Evolutionary conservation across 37 sponge, comb jelly and placozoan genomes (phyloP).

Genomic region (Halichondria panicea): DNA sequence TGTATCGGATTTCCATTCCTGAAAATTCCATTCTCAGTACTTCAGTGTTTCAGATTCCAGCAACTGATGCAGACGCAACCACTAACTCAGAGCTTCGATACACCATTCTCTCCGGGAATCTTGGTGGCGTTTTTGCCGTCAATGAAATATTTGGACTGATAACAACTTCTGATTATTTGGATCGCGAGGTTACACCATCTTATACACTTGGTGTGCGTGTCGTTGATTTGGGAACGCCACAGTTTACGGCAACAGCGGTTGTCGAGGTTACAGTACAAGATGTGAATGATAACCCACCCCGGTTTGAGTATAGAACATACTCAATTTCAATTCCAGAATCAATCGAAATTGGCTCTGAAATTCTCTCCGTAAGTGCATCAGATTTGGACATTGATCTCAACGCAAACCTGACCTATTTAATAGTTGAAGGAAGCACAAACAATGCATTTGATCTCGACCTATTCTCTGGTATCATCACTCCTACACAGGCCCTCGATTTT

Average conservation of each 20-base stretch:
- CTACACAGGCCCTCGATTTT: constrained; percentile 14
- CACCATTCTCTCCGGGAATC: constrained; percentile 65
- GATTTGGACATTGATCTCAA: constrained; percentile 68
- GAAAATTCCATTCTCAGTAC: constrained; percentile 58
- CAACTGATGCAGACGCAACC: constrained; percentile 63
- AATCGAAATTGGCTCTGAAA: constrained; percentile 19
- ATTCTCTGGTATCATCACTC: constrained; percentile 32
- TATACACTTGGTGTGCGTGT: constrained; percentile 53
- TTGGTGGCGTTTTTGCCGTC: constrained; percentile 54
- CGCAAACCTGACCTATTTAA: constrained; percentile 40
- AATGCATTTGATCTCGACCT: constrained; percentile 47
- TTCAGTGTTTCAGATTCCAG: constrained; percentile 54
- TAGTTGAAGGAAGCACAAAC: constrained; percentile 20
- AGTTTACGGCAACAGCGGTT: constrained; percentile 59
- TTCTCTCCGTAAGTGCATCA: constrained; percentile 33
- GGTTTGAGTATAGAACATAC: constrained; percentile 43
- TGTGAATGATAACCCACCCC: constrained; percentile 71
- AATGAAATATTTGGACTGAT: constrained; percentile 64
- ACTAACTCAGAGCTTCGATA: constrained; percentile 65
- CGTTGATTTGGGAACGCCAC: constrained; percentile 65
- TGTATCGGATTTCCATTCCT: constrained; percentile 50
- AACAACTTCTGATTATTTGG: constrained; percentile 32
- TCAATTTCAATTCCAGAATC: constrained; percentile 50
- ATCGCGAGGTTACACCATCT: constrained; percentile 45
- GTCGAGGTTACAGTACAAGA: constrained; percentile 47